Conservation (phyloP, 2,888 invertebrate genomes). For the Philopedon plagiatum region DNA sequence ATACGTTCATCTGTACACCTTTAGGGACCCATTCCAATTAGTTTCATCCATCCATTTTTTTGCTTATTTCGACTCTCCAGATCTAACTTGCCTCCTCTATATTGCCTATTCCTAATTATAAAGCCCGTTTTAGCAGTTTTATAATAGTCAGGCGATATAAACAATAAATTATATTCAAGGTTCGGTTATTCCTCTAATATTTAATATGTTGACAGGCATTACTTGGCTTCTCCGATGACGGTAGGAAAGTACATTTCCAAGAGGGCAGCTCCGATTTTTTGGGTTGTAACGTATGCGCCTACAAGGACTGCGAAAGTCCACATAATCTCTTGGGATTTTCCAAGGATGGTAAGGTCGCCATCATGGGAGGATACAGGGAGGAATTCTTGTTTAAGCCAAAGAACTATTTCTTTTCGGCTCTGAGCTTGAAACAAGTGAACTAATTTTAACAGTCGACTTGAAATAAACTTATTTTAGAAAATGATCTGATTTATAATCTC, state of each 20-base stretch:
- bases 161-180: too few species aligned
- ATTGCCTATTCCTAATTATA: too few species aligned
- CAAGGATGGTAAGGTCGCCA: constrained; percentile 39
- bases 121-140: too few species aligned
- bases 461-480: neutral
- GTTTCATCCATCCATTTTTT: too few species aligned
- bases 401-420: neutral
- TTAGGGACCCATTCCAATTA: too few species aligned
- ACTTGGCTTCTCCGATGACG: constrained; percentile 23
- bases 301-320: constrained; percentile 41
- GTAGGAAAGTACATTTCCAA: neutral
- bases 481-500: too few species aligned
- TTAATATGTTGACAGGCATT: too few species aligned
- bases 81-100: too few species aligned
- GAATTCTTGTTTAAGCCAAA: neutral
- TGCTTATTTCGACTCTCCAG: too few species aligned
- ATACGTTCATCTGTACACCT: too few species aligned
- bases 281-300: constrained; percentile 24
- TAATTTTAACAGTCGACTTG: neutral
- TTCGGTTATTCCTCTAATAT: too few species aligned
- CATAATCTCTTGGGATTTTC: constrained; percentile 54
- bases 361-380: constrained; percentile 36
- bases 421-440: neutral
- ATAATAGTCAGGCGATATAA: too few species aligned
- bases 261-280: neutral